Base-by-base conservation (phyloP, 2,888 invertebrate genomes). In the Oscheius sp. region DNA sequence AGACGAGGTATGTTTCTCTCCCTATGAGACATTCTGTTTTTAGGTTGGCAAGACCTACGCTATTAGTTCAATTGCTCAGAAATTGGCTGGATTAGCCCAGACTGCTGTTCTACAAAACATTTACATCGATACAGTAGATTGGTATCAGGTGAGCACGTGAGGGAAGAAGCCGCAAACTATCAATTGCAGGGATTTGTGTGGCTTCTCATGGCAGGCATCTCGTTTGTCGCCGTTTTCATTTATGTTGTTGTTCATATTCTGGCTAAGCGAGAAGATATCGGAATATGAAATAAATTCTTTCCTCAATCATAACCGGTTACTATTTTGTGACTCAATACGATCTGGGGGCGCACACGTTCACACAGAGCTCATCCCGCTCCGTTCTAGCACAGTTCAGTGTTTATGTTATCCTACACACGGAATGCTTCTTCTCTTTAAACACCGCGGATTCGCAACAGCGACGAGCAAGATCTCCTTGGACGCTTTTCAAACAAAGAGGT, bases 1-100 rank as follows among this genome's bases (percentile, higher is more conserved):
- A 53, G 80, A 86, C 74, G 86, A 87, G 79, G 86, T 86, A 33
- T 35, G 57, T 3, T 35, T 51, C 0, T 42, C 4, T 7, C 50
- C 11, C 4, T 47, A 37, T 11, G 48, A 4, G 5, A 21, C 51
- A 53, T 51, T 66, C 9, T 42, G 11, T 35, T 70, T 85, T 73
- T 63, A 86, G 86, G 81, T 87, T 35, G 87, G 87, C 11, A 84
- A 85, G 58, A 83, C 84, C 5, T 87, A 78, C 70, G 87, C 87
- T 2, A 79, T 87, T 9, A 81, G 80, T 63, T 83, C 86, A 1
- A 83, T 87, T 13, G 85, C 85, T 4, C 81, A 84, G 60, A 81
- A 87, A 66, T 33, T 85, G 1, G 86, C 86, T 1, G 83, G 82
- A 42, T 73, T 87, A 7, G 79, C 80, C n/a, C 86, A 86, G 60